Conservation (phyloP, 2,888 invertebrate genomes). For the Polydrusus tereticollis region DNA sequence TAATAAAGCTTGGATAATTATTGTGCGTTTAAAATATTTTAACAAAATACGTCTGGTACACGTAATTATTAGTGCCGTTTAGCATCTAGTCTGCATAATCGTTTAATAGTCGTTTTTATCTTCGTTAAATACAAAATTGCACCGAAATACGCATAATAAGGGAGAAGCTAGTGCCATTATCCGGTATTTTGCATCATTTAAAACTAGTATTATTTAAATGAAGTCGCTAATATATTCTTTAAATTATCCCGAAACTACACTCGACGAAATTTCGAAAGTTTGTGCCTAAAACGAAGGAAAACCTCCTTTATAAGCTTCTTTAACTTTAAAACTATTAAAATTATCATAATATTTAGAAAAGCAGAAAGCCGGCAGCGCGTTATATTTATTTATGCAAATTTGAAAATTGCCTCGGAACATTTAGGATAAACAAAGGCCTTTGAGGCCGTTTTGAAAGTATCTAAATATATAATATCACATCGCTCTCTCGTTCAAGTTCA, state of each 20-base stretch:
- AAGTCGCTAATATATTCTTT: constrained; percentile 31
- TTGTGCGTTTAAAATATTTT: constrained; percentile 27
- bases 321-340: constrained; percentile 44
- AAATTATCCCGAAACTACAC: constrained; percentile 29
- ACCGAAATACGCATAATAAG: constrained; percentile 29
- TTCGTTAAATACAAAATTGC: constrained; percentile 25
- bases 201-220: constrained; percentile 38
- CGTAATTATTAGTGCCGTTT: constrained; percentile 32
- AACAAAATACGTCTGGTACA: constrained; percentile 28
- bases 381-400: constrained; percentile 45
- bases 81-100: constrained; percentile 34
- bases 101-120: constrained; percentile 15
- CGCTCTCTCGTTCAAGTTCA: constrained; percentile 35
- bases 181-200: constrained; percentile 27
- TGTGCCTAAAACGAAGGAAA: constrained; percentile 29
- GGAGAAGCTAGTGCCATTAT: constrained; percentile 18
- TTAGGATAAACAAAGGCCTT: constrained; percentile 42
- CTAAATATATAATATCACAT: constrained; percentile 38
- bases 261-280: constrained; percentile 33
- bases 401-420: constrained; percentile 41
- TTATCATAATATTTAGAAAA: constrained; percentile 44
- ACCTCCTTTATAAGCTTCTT: constrained; percentile 30
- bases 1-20: constrained; percentile 28
- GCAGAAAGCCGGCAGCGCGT: constrained; percentile 30
- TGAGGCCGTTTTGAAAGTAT: constrained; percentile 42